Percentiles rank a stretch among this genome's conserved stretches.
These are phyloP conservation scores for Colostygia pectinataria DNA, from an alignment of 2,888 invertebrate species.

Conservation along the genomic window DNA sequence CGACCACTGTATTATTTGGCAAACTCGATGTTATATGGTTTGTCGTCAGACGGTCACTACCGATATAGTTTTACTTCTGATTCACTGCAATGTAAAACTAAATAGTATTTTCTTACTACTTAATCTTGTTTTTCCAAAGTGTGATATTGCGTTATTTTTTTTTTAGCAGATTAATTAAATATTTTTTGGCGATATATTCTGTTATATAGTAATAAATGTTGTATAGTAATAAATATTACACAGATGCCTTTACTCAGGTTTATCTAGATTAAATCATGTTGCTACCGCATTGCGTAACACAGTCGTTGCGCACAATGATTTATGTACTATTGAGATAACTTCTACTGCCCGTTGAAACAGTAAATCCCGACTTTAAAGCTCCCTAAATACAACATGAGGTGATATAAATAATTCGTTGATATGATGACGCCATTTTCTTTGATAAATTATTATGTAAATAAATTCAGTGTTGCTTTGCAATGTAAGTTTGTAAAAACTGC, in stretches of 20 bases:
- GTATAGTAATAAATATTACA: no score
- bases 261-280: no score
- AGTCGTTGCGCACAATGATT: constrained; percentile 42
- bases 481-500: constrained; percentile 45
- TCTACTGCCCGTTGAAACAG: constrained; percentile 44
- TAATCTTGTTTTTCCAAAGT: no score
- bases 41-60: constrained; percentile 2
- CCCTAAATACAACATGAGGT: constrained; percentile 45
- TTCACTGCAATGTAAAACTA: no score
- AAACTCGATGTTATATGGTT: constrained; percentile 30
- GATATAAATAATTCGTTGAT: constrained; percentile 42
- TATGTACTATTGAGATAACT: constrained; percentile 47
- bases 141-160: no score
- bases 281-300: no score
- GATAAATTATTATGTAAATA: constrained; percentile 50
- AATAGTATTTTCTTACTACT: not conserved
- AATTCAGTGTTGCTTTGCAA: constrained; percentile 46
- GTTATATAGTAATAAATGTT: no score
- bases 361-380: constrained; percentile 33
- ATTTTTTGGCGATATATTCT: no score
- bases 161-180: no score
- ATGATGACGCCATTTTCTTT: constrained; percentile 44
- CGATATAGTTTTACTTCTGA: no score
- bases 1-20: constrained; percentile 39
- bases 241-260: no score